Evolutionary conservation across 2,113 vertebrate species (phyloP).

Genomic region (Pseudorasbora parva): DNA sequence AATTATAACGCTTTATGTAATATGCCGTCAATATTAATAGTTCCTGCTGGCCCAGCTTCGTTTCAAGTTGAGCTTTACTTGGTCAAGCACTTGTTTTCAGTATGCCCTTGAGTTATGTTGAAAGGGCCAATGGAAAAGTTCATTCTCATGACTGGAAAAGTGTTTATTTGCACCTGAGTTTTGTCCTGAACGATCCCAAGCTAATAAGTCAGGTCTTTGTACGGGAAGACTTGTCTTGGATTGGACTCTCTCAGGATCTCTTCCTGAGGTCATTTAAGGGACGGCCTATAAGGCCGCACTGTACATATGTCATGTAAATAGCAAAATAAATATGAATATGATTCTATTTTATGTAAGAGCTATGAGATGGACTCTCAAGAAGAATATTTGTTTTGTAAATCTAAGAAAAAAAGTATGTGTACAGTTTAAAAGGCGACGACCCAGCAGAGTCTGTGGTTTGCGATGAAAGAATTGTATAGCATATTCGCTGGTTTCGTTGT

Average conservation of each 20-base stretch:
- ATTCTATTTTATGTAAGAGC: conserved; percentile 80
- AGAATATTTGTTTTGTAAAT: conserved; percentile 70
- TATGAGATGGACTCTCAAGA: conserved; percentile 68
- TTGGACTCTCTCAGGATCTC: conserved; percentile 67
- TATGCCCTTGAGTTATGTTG: background rate
- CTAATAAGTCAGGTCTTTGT: conserved; percentile 48
- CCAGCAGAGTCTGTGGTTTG: conserved; percentile 47
- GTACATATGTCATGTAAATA: conserved; percentile 77
- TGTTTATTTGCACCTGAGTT: conserved; percentile 1
- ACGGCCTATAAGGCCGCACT: conserved; percentile 52
- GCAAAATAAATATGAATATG: conserved; percentile 69
- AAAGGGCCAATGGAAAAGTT: background rate
- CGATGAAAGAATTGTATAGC: conserved; percentile 67
- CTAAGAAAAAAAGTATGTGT: conserved; percentile 52
- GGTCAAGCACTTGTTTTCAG: background rate
- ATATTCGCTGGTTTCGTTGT: conserved; percentile 58
- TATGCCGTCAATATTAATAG: background rate
- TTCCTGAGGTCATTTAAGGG: conserved; percentile 66
- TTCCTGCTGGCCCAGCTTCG: background rate
- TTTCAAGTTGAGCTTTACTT: background rate
- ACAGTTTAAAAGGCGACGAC: conserved; percentile 53
- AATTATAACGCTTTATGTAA: background rate
- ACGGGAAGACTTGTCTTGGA: conserved; percentile 61
- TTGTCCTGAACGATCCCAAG: conserved; percentile 38
- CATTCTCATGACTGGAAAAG: background rate